These are phyloP conservation scores for Luidia sarsii DNA, from an alignment of 53 echinoderm and acorn worm species.

Conservation along the genomic window DNA sequence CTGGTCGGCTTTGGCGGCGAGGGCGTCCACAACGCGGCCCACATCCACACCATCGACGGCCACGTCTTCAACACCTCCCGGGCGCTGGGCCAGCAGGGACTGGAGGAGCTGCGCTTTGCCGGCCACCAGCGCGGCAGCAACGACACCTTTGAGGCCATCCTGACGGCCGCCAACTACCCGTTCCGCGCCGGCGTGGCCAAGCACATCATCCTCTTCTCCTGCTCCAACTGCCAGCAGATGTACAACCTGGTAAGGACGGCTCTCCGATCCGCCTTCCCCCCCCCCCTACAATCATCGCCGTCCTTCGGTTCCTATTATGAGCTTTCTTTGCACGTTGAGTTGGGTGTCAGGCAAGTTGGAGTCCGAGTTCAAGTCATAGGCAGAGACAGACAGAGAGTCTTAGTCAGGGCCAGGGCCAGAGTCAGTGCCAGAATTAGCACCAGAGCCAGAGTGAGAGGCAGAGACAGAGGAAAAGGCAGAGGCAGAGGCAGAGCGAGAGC, in stretches of 20 bases:
- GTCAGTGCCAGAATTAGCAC: too few relatives aligned
- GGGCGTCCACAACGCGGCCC: constrained; percentile 56
- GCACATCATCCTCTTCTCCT: constrained; percentile 82
- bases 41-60: constrained; percentile 84
- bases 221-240: constrained; percentile 60
- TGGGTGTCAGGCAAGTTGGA: too few relatives aligned
- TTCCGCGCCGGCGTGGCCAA: constrained; percentile 94
- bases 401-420: too few relatives aligned
- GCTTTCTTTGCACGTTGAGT: too few relatives aligned
- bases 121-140: constrained; percentile 69
- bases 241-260: constrained; percentile 41
- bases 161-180: constrained; percentile 81
- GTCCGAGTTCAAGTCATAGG: too few relatives aligned
- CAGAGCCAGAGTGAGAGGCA: too few relatives aligned
- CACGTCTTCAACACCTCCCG: constrained; percentile 68
- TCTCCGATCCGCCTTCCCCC: too few relatives aligned
- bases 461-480: too few relatives aligned
- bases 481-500: too few relatives aligned
- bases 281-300: too few relatives aligned
- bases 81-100: constrained; percentile 44
- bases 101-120: constrained; percentile 52
- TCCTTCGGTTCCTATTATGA: too few relatives aligned
- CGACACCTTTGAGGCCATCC: constrained; percentile 78
- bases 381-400: too few relatives aligned
- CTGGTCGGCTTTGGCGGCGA: constrained; percentile 87